A percentile compares a stretch with the other conserved stretches of the same genome.
These are phyloP conservation scores for Schrankia costaestrigalis DNA, from an alignment of 2,888 invertebrate genomes.

Conservation along the genomic window DNA sequence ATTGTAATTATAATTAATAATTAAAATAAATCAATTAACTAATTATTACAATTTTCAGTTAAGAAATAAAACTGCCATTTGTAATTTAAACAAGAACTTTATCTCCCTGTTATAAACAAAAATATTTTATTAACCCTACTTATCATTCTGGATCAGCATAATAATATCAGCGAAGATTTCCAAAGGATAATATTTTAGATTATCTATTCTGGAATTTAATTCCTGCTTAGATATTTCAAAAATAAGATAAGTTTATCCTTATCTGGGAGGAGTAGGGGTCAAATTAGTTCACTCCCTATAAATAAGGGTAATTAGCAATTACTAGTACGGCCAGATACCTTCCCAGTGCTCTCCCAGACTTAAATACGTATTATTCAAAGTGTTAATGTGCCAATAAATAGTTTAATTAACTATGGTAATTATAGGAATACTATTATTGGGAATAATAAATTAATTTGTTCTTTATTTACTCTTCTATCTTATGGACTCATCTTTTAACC, in stretches of 20 bases:
- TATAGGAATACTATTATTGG: background rate
- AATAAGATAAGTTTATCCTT: background rate
- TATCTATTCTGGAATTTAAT: too few relatives aligned
- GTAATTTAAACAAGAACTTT: too few relatives aligned
- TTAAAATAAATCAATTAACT: too few relatives aligned
- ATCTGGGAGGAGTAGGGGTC: slow-evolving; percentile 1
- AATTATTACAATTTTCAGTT: too few relatives aligned
- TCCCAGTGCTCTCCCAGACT: background rate
- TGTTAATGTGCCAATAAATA: slow-evolving; percentile 2
- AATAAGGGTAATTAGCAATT: slow-evolving; percentile 4
- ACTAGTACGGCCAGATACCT: background rate
- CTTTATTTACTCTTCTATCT: slow-evolving; percentile 1
- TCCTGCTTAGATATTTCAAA: slow-evolving; percentile 6
- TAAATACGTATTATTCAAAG: slow-evolving; percentile 3
- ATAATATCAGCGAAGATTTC: too few relatives aligned
- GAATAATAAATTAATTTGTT: background rate
- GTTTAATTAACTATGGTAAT: slow-evolving; percentile 4
- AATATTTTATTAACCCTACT: background rate
- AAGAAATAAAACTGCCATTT: too few relatives aligned
- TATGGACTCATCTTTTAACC: too few relatives aligned
- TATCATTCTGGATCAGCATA: too few relatives aligned
- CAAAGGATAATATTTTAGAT: too few relatives aligned
- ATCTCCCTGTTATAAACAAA: background rate
- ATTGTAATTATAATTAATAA: too few relatives aligned
- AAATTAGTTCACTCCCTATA: background rate